Conservation (phyloP, 2,888 invertebrate species). For the Lithophane ornitopus region DNA sequence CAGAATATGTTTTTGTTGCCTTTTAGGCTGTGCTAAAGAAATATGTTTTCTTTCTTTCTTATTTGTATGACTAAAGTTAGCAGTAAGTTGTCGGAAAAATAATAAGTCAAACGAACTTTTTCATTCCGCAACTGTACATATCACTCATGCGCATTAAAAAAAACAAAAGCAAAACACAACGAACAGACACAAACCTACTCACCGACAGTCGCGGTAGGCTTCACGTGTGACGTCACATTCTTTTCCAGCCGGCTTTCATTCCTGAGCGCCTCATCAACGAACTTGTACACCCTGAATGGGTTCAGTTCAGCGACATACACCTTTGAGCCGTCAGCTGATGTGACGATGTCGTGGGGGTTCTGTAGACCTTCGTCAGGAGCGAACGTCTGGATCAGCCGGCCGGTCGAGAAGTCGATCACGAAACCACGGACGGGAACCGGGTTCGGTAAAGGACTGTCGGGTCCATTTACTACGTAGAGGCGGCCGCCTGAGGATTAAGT, state of each 20-base stretch:
- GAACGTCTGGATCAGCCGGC: conserved; percentile 91
- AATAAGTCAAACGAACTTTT: background rate
- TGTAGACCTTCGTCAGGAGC: conserved; percentile 90
- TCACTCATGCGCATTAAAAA: conserved; percentile 6
- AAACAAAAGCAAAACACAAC: conserved; percentile 47
- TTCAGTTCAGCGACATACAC: conserved; percentile 95
- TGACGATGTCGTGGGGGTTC: conserved; percentile 96
- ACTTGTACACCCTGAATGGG: conserved; percentile 91
- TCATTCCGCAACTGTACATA: background rate
- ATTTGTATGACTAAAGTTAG: background rate
- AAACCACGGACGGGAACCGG: conserved; percentile 92
- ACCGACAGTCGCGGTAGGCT: conserved; percentile 88
- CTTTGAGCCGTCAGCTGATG: conserved; percentile 91
- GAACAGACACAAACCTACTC: conserved; percentile 76
- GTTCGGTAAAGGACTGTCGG: conserved; percentile 83
- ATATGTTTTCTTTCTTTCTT: too few relatives aligned
- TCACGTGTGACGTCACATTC: conserved; percentile 71
- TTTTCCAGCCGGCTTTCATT: conserved; percentile 67
- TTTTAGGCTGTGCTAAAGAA: too few relatives aligned
- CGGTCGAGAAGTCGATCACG: conserved; percentile 92
- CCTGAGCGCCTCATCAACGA: conserved; percentile 72
- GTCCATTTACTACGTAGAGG: conserved; percentile 95
- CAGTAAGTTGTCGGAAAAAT: background rate
- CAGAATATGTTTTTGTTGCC: too few relatives aligned
- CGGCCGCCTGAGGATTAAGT: conserved; percentile 90